Evolutionary conservation across 2,888 invertebrate species (phyloP).

Genomic region (Priocnemis perturbator): DNA sequence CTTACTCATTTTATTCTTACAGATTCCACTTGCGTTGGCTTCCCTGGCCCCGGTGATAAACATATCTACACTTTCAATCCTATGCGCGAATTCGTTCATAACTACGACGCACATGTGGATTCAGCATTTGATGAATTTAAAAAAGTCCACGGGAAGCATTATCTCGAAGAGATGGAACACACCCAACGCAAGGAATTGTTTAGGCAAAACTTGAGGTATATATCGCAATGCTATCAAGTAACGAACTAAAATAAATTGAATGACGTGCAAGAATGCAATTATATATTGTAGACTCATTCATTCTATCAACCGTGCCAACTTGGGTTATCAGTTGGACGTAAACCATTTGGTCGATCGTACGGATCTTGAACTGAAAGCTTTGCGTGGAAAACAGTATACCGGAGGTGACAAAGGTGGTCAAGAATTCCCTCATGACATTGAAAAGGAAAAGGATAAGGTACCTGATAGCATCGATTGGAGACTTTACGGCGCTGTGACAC

Average conservation of each 20-base stretch:
- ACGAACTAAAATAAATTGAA: too few species aligned
- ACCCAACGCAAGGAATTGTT: slow-evolving; percentile 85
- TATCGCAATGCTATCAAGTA: too few species aligned
- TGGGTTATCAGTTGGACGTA: slow-evolving; percentile 84
- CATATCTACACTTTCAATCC: slow-evolving; percentile 93
- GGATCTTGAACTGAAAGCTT: slow-evolving; percentile 84
- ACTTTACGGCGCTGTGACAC: slow-evolving; percentile 93
- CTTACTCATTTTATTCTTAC: slow-evolving; percentile 14
- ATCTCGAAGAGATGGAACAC: slow-evolving; percentile 82
- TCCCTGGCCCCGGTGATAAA: slow-evolving; percentile 90
- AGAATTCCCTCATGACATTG: slow-evolving; percentile 84
- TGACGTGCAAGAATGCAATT: too few species aligned
- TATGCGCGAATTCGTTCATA: slow-evolving; percentile 91
- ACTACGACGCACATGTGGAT: slow-evolving; percentile 83
- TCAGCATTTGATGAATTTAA: slow-evolving; percentile 87
- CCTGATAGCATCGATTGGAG: slow-evolving; percentile 94
- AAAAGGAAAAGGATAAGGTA: slow-evolving; percentile 77
- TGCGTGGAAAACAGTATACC: slow-evolving; percentile 82
- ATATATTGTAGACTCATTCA: slow-evolving; percentile 81
- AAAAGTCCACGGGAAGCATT: slow-evolving; percentile 83
- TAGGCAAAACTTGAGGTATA: slow-evolving; percentile 88
- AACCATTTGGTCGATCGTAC: slow-evolving; percentile 93
- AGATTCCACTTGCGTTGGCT: slow-evolving; percentile 84
- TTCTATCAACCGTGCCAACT: slow-evolving; percentile 86
- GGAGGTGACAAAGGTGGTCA: slow-evolving; percentile 85